A percentile compares a stretch with the other conserved stretches of the same genome.
phyloP scores from a whole-genome alignment of 2,888 invertebrate species.

The Heteromyza rotundicornis region DNA sequence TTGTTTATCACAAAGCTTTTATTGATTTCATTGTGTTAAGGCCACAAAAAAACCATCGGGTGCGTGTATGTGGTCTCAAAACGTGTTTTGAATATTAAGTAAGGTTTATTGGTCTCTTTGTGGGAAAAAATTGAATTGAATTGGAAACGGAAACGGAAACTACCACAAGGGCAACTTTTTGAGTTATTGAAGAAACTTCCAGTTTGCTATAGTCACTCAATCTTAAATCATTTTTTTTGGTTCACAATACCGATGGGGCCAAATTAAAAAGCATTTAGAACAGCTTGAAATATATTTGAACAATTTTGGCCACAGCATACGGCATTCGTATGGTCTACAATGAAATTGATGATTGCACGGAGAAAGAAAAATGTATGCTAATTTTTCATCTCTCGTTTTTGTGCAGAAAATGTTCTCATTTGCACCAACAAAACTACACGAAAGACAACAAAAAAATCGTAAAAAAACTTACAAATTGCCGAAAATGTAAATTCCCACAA shows the following conservation, averaged over 20 bases:
- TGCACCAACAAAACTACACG: not conserved
- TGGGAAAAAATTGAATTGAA: slow-evolving; percentile 31
- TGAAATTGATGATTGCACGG: slow-evolving; percentile 14
- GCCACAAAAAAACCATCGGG: not conserved
- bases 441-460: no score
- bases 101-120: not conserved
- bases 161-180: no score
- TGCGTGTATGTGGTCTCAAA: not conserved
- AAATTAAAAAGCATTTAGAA: slow-evolving; percentile 32
- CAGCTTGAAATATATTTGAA: not conserved
- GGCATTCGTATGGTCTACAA: slow-evolving; percentile 15
- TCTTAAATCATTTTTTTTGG: no score
- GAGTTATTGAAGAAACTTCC: no score
- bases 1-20: not conserved
- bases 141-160: no score
- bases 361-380: slow-evolving; percentile 6
- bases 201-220: no score
- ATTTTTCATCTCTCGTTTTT: slow-evolving; percentile 13
- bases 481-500: slow-evolving; percentile 13
- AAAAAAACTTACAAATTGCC: slow-evolving; percentile 4
- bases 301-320: slow-evolving; percentile 2
- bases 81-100: not conserved
- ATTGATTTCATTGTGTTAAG: not conserved
- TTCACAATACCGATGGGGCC: no score
- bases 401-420: not conserved